Conservation (phyloP, 2,113 vertebrate species). For the Rhipidura dahli region DNA sequence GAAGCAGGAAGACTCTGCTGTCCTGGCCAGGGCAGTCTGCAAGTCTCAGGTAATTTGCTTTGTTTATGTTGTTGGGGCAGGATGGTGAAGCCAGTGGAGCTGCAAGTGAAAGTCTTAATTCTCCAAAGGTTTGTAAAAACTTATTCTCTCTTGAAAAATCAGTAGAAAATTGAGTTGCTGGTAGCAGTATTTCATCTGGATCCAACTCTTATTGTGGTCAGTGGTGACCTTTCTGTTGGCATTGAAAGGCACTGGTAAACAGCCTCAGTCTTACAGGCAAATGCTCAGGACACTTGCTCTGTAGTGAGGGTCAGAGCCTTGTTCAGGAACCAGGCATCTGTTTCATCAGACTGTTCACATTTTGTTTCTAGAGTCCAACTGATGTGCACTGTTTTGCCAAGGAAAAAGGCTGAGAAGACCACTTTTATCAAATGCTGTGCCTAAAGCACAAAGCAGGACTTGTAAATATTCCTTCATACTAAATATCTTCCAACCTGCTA, state of each 20-base stretch:
- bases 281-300: neutral
- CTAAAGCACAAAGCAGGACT: neutral
- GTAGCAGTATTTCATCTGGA: neutral
- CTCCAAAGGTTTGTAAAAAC: neutral
- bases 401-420: neutral
- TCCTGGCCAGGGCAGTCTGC: neutral
- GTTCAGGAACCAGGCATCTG: neutral
- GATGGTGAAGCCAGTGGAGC: neutral
- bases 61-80: neutral
- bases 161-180: neutral
- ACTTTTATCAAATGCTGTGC: neutral
- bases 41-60: neutral
- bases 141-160: neutral
- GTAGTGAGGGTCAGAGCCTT: neutral
- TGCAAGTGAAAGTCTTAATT: neutral
- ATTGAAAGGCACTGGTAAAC: neutral
- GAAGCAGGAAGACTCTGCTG: neutral
- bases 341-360: neutral
- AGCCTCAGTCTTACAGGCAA: neutral
- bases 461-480: neutral
- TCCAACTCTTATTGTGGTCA: neutral
- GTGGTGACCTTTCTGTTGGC: neutral
- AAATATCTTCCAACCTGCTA: neutral
- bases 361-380: neutral
- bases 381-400: neutral